phyloP scores from a whole-genome alignment of 1,140 invertebrate species.

The Nasonia longicornis region DNA sequence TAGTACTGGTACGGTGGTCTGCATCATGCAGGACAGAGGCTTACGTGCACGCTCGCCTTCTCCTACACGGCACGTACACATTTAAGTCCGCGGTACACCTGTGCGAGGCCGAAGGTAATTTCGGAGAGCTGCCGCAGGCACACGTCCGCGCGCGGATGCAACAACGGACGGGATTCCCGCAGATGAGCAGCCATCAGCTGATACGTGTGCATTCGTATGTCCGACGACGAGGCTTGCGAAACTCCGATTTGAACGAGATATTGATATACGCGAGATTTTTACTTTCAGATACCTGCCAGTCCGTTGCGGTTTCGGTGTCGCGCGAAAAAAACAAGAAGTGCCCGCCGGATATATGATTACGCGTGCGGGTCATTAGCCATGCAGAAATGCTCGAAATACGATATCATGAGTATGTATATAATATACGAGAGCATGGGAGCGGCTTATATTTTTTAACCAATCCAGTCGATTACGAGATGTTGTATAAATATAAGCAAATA shows the following conservation, averaged over 20 bases:
- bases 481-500: constrained; percentile 7
- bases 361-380: background rate
- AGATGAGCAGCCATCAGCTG: too few species aligned
- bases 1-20: background rate
- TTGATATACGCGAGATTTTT: too few species aligned
- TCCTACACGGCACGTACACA: background rate
- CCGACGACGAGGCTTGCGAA: background rate
- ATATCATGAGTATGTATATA: background rate
- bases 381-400: constrained; percentile 1
- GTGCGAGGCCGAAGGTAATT: background rate
- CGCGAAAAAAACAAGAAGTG: background rate
- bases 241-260: background rate
- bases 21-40: background rate
- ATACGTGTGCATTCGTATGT: background rate
- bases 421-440: background rate
- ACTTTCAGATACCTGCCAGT: background rate
- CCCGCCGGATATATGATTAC: background rate
- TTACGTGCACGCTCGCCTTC: background rate
- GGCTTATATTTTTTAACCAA: background rate
- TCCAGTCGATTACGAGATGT: background rate
- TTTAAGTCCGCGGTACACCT: background rate
- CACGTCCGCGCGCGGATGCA: background rate
- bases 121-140: background rate
- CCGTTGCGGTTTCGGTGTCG: background rate
- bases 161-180: background rate